A percentile compares a stretch with the other conserved stretches of the same genome.
phyloP scores from a whole-genome alignment of 2,888 invertebrate genomes.

The Agrotis exclamationis region DNA sequence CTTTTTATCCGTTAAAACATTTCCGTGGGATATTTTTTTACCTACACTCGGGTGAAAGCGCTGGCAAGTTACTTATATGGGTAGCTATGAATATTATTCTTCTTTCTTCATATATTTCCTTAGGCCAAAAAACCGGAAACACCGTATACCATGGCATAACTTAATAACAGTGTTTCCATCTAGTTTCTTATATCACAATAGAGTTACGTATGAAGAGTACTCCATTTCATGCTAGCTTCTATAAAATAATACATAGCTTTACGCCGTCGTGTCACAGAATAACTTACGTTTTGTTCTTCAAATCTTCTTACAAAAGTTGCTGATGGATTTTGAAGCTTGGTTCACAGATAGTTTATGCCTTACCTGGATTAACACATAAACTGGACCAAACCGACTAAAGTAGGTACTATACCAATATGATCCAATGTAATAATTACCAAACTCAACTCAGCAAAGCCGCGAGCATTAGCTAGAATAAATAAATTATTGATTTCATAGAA shows the following conservation, averaged over 20 bases:
- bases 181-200: conserved; percentile 31
- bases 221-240: background rate
- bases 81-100: background rate
- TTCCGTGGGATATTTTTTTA: background rate
- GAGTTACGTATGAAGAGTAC: background rate
- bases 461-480: no score
- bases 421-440: no score
- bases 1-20: background rate
- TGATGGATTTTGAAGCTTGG: no score
- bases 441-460: no score
- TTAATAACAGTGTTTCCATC: conserved; percentile 18
- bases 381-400: no score
- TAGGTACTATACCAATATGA: no score
- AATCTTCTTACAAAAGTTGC: no score
- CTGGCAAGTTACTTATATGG: background rate
- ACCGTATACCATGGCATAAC: conserved; percentile 5
- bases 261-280: background rate
- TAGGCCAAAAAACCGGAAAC: conserved; percentile 19
- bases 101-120: conserved; percentile 9
- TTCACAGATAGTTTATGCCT: no score
- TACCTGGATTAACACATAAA: no score
- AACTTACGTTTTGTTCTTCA: background rate
- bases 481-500: no score
- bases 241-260: background rate
- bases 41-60: background rate